Base-by-base conservation (phyloP, 2,113 vertebrate species). In the Leucosticte australis region DNA sequence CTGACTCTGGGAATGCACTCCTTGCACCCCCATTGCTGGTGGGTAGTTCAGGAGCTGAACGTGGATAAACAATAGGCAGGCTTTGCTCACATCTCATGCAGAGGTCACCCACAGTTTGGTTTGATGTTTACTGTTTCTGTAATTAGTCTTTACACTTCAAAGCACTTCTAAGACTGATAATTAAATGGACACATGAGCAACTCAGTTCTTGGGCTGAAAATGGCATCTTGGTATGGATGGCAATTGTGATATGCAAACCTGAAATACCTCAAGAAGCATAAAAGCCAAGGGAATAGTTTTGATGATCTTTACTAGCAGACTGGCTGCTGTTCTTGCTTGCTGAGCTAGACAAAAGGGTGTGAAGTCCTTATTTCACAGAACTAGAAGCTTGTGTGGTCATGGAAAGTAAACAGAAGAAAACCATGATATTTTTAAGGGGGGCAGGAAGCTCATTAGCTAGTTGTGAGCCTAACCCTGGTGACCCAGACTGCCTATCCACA, bases 391-490 rank as follows among this genome's bases (percentile, higher is more conserved):
- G 6, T 65, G 76, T 57, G 74, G n/a, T 90, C 46, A 30, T 33
- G 30, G 47, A 92, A 89, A 89, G 15, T 15, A 96, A 96, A 83
- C 41, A 87, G 22, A 7, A 94, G 50, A 94, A 87, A 80, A 47
- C n/a, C 49, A 89, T 87, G 62, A 17, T 79, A 20, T 74, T 91
- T 87, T 91, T 39, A 82, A 74, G 53, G 14, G 6, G 15, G 31
- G 7, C 7, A 13, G 44, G 67, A 41, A 75, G 53, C 27, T 92
- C 33, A 30, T 76, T 53, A 88, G 6, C 12, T 81, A 47, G 78
- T 55, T 16, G 22, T 28, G 10, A 89, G 60, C 53, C 71, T 82
- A 94, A 92, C 24, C n/a, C 55, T 74, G 37, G 47, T 95, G 55
- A 77, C 75, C 59, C 46, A 88, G 60, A 73, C 42, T 92, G 80